Base-by-base conservation (phyloP, 2,797 vertebrate genomes). In the Xiphorhynchus erythropygius region DNA sequence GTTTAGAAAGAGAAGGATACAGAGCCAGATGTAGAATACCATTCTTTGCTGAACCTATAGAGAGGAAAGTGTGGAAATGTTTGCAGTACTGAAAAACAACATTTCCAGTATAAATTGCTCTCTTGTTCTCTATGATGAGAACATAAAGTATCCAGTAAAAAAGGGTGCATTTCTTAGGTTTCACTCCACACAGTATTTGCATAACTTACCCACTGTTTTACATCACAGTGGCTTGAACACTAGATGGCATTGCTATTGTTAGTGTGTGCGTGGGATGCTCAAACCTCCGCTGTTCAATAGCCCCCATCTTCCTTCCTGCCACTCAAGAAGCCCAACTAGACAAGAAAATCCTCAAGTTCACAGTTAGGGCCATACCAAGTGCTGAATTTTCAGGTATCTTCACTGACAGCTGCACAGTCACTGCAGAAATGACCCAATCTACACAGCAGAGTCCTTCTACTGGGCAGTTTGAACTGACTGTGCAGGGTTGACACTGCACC, bases 231-330 rank as follows among this genome's bases (percentile, higher is more conserved):
- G 14, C 78, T 67, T 80, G 74, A 77, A 90, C 92, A 44, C 87
- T 92, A 96, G 92, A 46, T 85, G 95, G 94, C 95, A 89, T 89
- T 87, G 84, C 33, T 50, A 90, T 79, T 73, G 74, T 37, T 69
- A 73, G 60, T 25, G 55, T 25, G 55, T 84, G 47, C 70, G 32
- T 41, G 59, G 35, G 19, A 25, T 30, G n/a, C 47, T 76, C 37
- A 67, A 23, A 32, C 25, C 35, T 77, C 10, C n/a, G 79, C 5
- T 27, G 27, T 64, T 78, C 73, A 13, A 0, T 23, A n/a, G 24
- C 9, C 42, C 39, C 16, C 32, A 7, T 52, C 25, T 89, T 94
- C 37, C 39, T 90, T 89, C 57, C 77, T 84, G 70, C 23, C 23
- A 44, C 59, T 74, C 2, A 9, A n/a, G 47, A 68, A 87, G 9